Evolutionary conservation across 2,113 vertebrate species (phyloP).

Genomic region (Ictidomys tridecemlineatus): DNA sequence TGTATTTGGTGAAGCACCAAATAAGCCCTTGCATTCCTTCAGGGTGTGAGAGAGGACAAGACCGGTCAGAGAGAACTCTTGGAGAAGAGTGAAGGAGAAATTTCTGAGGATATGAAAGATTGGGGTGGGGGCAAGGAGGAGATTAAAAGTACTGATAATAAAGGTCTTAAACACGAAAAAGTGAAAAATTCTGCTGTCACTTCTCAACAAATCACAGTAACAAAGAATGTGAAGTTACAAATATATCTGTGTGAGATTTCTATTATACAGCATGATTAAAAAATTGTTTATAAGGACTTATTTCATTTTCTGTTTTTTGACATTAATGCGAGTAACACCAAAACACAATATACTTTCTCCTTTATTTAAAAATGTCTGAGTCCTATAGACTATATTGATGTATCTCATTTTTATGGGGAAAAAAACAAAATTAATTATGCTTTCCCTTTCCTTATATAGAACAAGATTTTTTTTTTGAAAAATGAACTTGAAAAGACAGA

Average conservation of each 20-base stretch:
- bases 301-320: constrained; percentile 34
- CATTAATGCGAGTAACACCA: not conserved
- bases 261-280: not conserved
- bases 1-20: not conserved
- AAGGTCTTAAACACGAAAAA: not conserved
- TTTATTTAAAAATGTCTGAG: constrained; percentile 34
- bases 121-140: too few species aligned
- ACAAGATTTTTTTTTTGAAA: constrained; percentile 54
- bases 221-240: not conserved
- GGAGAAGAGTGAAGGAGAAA: not conserved
- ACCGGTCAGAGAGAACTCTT: not conserved
- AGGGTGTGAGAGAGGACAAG: not conserved
- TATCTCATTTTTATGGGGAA: not conserved
- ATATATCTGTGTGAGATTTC: constrained; percentile 13
- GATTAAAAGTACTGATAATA: not conserved
- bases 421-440: not conserved
- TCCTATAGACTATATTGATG: constrained; percentile 32
- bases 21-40: not conserved
- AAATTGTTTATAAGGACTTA: not conserved
- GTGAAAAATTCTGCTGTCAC: not conserved
- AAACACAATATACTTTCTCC: not conserved
- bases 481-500: constrained; percentile 61
- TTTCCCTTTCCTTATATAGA: constrained; percentile 37
- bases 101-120: not conserved
- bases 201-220: not conserved